A percentile compares a stretch with the other conserved stretches of the same genome.
Evolutionary conservation across 1,140 invertebrate genomes (phyloP).

Genomic region (Adoxophyes honmai): DNA sequence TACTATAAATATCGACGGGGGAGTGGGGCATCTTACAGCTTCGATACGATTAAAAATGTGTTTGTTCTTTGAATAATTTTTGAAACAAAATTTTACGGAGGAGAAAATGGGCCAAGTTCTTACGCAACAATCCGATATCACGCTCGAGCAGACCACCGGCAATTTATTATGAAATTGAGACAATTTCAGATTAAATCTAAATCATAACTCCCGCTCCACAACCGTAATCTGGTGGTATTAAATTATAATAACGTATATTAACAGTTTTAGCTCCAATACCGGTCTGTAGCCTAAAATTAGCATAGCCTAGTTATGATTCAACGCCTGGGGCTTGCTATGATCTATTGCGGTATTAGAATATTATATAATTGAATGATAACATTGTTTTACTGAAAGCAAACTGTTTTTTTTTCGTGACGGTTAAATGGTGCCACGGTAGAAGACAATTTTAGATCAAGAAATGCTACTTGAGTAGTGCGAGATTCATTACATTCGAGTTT

Average conservation of each 20-base stretch:
- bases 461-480: no score
- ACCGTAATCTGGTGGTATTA: slow-evolving; percentile 7
- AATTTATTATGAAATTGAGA: slow-evolving; percentile 12
- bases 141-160: not conserved
- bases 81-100: no score
- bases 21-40: no score
- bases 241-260: slow-evolving; percentile 12
- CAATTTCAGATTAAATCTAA: slow-evolving; percentile 13
- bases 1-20: no score
- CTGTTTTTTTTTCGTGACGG: no score
- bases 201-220: not conserved
- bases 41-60: no score
- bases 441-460: no score
- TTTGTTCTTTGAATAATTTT: no score
- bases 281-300: slow-evolving; percentile 5
- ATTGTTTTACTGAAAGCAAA: no score
- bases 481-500: no score
- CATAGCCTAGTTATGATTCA: slow-evolving; percentile 10
- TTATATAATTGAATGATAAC: not conserved
- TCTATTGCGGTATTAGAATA: not conserved
- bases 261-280: not conserved
- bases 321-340: not conserved
- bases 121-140: not conserved
- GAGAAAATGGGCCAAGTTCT: not conserved
- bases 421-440: no score